These are phyloP conservation scores for Synchiropus splendidus DNA, from an alignment of 2,113 vertebrate species.

Conservation along the genomic window DNA sequence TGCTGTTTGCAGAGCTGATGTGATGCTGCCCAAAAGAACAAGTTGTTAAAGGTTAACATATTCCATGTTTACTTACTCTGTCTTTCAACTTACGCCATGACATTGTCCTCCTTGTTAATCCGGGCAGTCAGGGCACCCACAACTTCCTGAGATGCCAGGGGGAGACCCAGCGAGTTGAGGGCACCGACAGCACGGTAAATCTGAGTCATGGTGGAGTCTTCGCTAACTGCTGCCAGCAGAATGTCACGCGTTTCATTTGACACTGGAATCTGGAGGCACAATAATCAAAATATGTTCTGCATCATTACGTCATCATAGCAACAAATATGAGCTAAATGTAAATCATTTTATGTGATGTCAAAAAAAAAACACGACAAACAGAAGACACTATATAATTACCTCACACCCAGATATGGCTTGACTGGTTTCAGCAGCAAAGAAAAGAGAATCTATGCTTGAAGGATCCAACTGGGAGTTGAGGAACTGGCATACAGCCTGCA, in stretches of 20 bases:
- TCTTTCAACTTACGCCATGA: constrained; percentile 80
- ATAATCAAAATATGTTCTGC: neutral
- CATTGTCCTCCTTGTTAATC: constrained; percentile 90
- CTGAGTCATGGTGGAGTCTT: constrained; percentile 84
- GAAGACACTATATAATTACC: too few relatives aligned
- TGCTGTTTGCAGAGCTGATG: constrained; percentile 82
- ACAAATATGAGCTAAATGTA: neutral
- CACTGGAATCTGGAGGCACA: constrained; percentile 71
- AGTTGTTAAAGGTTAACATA: neutral
- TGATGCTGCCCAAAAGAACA: constrained; percentile 69
- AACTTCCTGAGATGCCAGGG: constrained; percentile 87
- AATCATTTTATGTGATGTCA: neutral
- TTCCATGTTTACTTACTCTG: too few relatives aligned
- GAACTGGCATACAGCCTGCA: constrained; percentile 80
- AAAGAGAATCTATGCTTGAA: constrained; percentile 82
- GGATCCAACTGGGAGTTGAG: constrained; percentile 82
- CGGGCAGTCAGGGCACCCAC: constrained; percentile 78
- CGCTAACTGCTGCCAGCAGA: constrained; percentile 85
- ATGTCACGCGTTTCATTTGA: constrained; percentile 93
- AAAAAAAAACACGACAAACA: too few relatives aligned
- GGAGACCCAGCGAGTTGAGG: constrained; percentile 81
- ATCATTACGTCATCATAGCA: neutral
- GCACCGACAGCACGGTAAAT: constrained; percentile 87
- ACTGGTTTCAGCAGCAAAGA: constrained; percentile 85
- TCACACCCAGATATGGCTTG: constrained; percentile 81